phyloP scores from a whole-genome alignment of 2,888 invertebrate species.

The Abscondita cerata region DNA sequence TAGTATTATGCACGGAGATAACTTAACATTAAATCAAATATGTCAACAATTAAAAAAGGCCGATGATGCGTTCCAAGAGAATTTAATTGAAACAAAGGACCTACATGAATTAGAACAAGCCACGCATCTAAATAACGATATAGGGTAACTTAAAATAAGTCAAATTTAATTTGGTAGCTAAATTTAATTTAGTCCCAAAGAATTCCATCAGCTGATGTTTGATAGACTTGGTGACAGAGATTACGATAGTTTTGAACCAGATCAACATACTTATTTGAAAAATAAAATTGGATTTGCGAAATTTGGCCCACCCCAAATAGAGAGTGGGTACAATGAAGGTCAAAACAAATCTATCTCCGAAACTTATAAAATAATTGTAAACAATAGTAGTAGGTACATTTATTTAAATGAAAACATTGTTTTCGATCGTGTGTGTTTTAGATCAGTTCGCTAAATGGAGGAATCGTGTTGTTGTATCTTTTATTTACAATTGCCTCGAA shows the following conservation, averaged over 20 bases:
- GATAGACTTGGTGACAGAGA: conserved; percentile 66
- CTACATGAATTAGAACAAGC: conserved; percentile 20
- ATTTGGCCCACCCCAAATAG: conserved; percentile 62
- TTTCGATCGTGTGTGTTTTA: too few relatives aligned
- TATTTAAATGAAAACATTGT: too few relatives aligned
- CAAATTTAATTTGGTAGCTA: too few relatives aligned
- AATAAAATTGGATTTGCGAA: conserved; percentile 66
- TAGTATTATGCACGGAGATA: conserved; percentile 35
- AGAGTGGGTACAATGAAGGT: conserved; percentile 55
- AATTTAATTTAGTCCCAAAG: conserved; percentile 43
- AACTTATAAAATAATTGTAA: conserved; percentile 45
- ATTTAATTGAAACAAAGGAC: too few relatives aligned
- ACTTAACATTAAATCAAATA: conserved; percentile 37
- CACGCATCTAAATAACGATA: conserved; percentile 38
- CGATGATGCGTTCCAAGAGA: conserved; percentile 34
- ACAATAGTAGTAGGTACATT: too few relatives aligned
- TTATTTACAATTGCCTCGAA: conserved; percentile 40
- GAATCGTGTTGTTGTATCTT: conserved; percentile 29
- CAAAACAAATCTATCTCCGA: conserved; percentile 43
- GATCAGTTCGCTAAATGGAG: conserved; percentile 26
- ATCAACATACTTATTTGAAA: conserved; percentile 61
- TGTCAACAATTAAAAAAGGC: conserved; percentile 38
- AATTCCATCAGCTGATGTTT: conserved; percentile 64
- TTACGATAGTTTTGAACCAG: conserved; percentile 62
- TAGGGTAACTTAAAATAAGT: conserved; percentile 31